Conservation (phyloP, 2,888 invertebrate species). For the Bombylius discolor region DNA sequence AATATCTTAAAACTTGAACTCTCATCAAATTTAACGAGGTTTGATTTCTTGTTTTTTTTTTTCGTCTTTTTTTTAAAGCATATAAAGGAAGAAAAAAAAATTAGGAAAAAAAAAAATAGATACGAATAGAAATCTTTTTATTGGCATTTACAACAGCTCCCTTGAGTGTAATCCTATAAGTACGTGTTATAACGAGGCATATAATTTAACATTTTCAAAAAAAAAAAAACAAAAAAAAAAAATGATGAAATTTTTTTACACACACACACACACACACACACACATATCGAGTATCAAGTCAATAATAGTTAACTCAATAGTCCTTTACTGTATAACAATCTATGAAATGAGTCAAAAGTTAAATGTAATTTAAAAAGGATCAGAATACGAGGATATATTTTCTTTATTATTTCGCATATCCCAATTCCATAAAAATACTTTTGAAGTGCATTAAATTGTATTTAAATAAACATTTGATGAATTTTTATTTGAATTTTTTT, state of each 20-base stretch:
- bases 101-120: not conserved
- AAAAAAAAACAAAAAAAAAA: too few relatives aligned
- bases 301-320: not conserved
- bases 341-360: not conserved
- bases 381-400: too few relatives aligned
- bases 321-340: not conserved
- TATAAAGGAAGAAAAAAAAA: too few relatives aligned
- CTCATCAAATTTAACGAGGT: not conserved
- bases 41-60: not conserved
- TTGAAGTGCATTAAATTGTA: too few relatives aligned
- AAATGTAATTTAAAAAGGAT: too few relatives aligned
- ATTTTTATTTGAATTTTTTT: too few relatives aligned
- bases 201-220: not conserved
- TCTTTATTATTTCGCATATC: too few relatives aligned
- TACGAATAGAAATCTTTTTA: not conserved
- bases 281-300: not conserved
- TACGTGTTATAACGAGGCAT: slow-evolving; percentile 6
- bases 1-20: too few relatives aligned
- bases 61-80: not conserved
- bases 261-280: too few relatives aligned
- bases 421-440: too few relatives aligned
- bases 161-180: slow-evolving; percentile 3
- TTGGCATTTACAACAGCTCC: slow-evolving; percentile 5
- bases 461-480: too few relatives aligned
- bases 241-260: too few relatives aligned